Evolutionary conservation across 1,140 invertebrate species (phyloP), one percentile per base, ranked within the genome.

Genomic region (Lordiphosa collinella): DNA sequence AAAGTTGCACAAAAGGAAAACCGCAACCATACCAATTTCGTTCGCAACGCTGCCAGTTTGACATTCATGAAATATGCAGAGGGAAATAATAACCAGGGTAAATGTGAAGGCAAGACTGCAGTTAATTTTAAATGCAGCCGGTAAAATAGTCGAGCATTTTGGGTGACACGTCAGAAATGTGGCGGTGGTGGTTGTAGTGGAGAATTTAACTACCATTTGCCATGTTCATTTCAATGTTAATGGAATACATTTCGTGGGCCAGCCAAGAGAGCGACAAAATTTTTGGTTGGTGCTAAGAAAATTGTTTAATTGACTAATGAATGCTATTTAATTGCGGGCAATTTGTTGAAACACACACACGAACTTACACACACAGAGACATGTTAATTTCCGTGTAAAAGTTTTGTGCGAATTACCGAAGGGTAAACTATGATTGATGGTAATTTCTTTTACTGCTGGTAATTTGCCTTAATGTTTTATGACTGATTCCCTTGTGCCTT

Each of bases 21-120:
- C 53, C 55, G 41, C 58, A 61, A 53, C 25, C 62, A 58, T 59
- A 47, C 60, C 58, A 63, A 63, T 63, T 63, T 51, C 34, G 58
- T 31, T 52, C 37, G 58, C 60, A 63, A 44, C 25, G 47, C 46
- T 13, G 57, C 18, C 18, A 5, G 38, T 36, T 53, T 29, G 37
- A 43, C 38, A 52, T 62, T 58, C 58, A 63, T 62, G 62, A 63
- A 63, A 53, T 62, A 63, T 63, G 51, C 40, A 63, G 11, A 13
- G 32, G 10, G n/a, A 63, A 46, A 63, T 63, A 53, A 53, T 63
- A 46, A 44, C 22, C 47, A 16, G 44, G 48, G 38, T 38, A 22
- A 59, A 53, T 52, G 38, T 50, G 37, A 43, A 59, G 9, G 13
- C 51, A 22, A 25, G 25, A 43, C 46, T 51, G 44, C 58, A 43